Evolutionary conservation across 2,888 invertebrate species (phyloP).

Genomic region (Bedellia somnulentella): DNA sequence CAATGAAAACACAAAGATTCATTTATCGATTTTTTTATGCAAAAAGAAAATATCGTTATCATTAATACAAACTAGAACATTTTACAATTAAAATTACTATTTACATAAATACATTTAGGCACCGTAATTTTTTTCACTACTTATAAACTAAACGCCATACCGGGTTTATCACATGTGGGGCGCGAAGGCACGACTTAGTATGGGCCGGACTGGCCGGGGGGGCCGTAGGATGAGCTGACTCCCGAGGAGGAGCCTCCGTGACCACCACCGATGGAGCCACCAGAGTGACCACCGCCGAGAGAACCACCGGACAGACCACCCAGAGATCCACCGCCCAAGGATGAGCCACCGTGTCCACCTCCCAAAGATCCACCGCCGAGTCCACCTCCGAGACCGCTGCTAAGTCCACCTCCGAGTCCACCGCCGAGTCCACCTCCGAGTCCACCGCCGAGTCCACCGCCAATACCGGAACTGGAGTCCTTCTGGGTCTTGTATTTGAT

Average conservation of each 20-base stretch:
- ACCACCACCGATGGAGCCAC: constrained; percentile 12
- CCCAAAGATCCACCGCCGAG: constrained; percentile 15
- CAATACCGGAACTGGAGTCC: constrained; percentile 30
- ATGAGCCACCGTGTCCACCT: constrained; percentile 17
- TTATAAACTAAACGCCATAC: constrained; percentile 52
- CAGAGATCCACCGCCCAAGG: constrained; percentile 15
- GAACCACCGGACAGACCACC: constrained; percentile 17
- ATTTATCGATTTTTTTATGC: constrained; percentile 51
- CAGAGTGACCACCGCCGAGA: constrained; percentile 15
- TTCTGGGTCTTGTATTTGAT: constrained; percentile 81
- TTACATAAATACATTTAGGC: constrained; percentile 63
- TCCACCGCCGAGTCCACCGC: constrained; percentile 16
- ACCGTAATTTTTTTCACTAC: constrained; percentile 61
- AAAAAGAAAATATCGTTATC: constrained; percentile 40
- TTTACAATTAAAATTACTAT: constrained; percentile 60
- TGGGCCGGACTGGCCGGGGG: constrained; percentile 70
- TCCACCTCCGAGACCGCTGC: constrained; percentile 18
- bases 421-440: constrained; percentile 15
- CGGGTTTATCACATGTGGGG: constrained; percentile 51
- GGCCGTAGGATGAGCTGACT: constrained; percentile 65
- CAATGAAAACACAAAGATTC: constrained; percentile 1
- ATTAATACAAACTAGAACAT: constrained; percentile 34
- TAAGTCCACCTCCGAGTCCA: constrained; percentile 18
- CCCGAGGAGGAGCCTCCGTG: constrained; percentile 29
- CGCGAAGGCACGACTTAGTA: constrained; percentile 46